phyloP scores from a whole-genome alignment of 23 tunicate species.

The Trididemnum miniatum region DNA sequence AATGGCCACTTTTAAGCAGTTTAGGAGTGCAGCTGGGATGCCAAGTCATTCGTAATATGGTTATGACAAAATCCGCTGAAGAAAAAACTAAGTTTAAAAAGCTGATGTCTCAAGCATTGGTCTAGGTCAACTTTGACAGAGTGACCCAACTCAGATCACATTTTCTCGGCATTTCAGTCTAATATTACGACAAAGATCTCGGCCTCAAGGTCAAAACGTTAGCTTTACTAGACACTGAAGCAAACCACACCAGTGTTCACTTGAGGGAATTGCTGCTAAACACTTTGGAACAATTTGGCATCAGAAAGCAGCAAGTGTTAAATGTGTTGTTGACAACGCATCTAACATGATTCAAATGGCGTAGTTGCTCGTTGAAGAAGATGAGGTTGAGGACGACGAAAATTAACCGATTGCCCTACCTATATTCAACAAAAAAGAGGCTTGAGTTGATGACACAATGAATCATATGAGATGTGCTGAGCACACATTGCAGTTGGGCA shows the following conservation, averaged over 20 bases:
- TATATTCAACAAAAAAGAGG: too few species aligned
- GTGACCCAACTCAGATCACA: not conserved
- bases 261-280: not conserved
- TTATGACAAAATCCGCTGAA: not conserved
- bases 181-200: not conserved
- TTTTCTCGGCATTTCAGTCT: not conserved
- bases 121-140: conserved; percentile 8
- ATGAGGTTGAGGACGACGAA: not conserved
- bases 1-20: not conserved
- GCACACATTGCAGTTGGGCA: not conserved
- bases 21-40: not conserved
- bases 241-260: conserved; percentile 15
- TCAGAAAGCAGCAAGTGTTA: conserved; percentile 4
- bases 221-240: conserved; percentile 20
- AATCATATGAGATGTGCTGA: not conserved
- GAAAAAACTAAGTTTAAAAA: not conserved
- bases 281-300: not conserved
- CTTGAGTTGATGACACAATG: not conserved
- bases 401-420: not conserved
- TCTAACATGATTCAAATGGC: not conserved
- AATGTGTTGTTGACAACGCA: conserved; percentile 15
- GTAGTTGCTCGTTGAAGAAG: not conserved
- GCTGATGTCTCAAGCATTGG: not conserved
- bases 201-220: conserved; percentile 1
- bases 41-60: conserved; percentile 5